Base-by-base conservation (phyloP, 2,113 vertebrate species). In the Patagioenas fasciata region DNA sequence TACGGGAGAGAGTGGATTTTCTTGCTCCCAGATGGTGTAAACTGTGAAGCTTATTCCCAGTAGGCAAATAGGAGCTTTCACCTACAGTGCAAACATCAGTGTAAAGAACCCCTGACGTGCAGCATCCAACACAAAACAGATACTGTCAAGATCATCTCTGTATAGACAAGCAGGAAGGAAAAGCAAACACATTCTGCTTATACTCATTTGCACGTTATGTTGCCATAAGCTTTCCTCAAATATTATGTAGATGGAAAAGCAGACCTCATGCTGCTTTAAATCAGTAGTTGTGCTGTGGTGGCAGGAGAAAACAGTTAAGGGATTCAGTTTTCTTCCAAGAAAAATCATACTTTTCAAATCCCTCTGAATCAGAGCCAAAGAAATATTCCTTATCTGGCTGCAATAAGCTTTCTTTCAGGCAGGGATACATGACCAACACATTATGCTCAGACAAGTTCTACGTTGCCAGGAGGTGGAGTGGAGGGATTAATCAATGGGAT, bases 341-440 rank as follows among this genome's bases (percentile, higher is more conserved):
- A 98, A 96, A 98, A 98, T 95, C 89, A 93, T 94, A 93, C 90
- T 97, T 97, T 97, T 92, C 66, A 95, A 96, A 96, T 95, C 70
- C 86, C 61, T 96, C 93, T 97, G 97, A 98, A 93, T 42, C 71
- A 38, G 19, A 93, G 97, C 97, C 97, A 98, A 95, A 77, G 80
- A 95, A 97, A 95, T 98, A 96, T 93, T 98, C 97, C 91, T 97
- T 98, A 98, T 98, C 97, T 97, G 93, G 91, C 94, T 95, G 53
- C 61, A 97, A 80, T 53, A 96, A 96, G 17, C 0, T 0, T 42
- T 96, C 53, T 94, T 97, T 97, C 80, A 91, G 88, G 73, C 40
- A 80, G 28, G n/a, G 75, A 84, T 91, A 31, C 94, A 36, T 92
- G 92, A 74, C 44, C 5, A 3, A 38, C 44, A 56, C 84, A 88